A percentile compares a stretch with the other conserved stretches of the same genome.
These are phyloP conservation scores for Zoanthus solanderi DNA, from an alignment of 92 coral and sea anemone genomes.

Conservation along the genomic window DNA sequence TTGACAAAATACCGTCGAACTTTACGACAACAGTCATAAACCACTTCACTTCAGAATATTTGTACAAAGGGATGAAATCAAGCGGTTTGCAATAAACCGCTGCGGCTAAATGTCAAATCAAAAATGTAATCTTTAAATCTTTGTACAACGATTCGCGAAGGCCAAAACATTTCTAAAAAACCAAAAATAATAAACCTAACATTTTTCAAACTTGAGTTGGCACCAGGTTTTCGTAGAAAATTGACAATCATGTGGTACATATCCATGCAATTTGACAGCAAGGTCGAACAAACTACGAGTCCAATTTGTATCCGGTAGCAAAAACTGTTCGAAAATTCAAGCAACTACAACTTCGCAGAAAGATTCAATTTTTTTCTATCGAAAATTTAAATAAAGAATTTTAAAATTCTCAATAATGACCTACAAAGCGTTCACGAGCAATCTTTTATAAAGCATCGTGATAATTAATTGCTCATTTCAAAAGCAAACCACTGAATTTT, in stretches of 20 bases:
- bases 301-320: slow-evolving; percentile 1
- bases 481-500: neutral
- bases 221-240: neutral
- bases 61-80: neutral
- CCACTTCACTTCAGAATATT: neutral
- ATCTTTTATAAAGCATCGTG: neutral
- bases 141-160: neutral
- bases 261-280: neutral
- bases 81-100: neutral
- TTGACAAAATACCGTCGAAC: neutral
- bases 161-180: neutral
- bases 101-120: slow-evolving; percentile 21
- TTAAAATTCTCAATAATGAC: neutral
- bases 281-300: neutral
- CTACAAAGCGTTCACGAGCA: neutral
- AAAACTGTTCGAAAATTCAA: neutral
- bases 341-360: neutral
- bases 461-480: neutral
- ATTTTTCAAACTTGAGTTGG: neutral
- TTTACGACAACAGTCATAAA: neutral
- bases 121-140: neutral
- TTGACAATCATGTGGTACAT: neutral
- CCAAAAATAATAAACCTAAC: neutral
- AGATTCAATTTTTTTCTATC: neutral
- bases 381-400: neutral